phyloP scores from a whole-genome alignment of 2,797 vertebrate species.

The Sciurus carolinensis region DNA sequence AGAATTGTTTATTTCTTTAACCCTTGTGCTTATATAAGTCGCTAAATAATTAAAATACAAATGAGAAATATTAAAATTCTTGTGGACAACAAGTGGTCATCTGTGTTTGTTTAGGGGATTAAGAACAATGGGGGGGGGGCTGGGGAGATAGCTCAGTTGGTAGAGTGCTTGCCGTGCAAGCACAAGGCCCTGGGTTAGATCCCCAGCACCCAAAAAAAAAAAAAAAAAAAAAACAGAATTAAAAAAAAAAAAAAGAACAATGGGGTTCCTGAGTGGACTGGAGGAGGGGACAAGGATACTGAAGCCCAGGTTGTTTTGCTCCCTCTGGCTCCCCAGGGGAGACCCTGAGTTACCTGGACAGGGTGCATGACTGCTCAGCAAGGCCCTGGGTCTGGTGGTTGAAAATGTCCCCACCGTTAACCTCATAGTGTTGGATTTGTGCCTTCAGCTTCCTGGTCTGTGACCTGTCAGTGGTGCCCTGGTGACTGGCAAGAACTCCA shows the following conservation, averaged over 20 bases:
- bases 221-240: no score
- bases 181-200: no score
- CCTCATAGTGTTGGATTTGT: not conserved
- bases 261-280: not conserved
- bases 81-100: not conserved
- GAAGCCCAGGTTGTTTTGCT: not conserved
- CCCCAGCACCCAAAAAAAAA: no score
- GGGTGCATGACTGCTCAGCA: not conserved
- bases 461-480: not conserved
- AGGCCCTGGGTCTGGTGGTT: not conserved
- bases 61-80: constrained; percentile 45
- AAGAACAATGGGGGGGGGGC: not conserved
- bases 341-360: not conserved
- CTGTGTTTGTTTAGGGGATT: not conserved
- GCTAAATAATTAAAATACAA: constrained; percentile 65
- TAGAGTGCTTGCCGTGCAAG: no score
- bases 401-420: not conserved
- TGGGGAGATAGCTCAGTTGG: no score
- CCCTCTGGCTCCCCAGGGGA: not conserved
- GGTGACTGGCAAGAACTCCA: constrained; percentile 70
- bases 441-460: not conserved
- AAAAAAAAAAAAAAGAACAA: not conserved
- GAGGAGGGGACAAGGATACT: not conserved
- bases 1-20: constrained; percentile 55
- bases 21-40: not conserved